Conservation (phyloP, 2,888 invertebrate species). For the Busseola fusca region DNA sequence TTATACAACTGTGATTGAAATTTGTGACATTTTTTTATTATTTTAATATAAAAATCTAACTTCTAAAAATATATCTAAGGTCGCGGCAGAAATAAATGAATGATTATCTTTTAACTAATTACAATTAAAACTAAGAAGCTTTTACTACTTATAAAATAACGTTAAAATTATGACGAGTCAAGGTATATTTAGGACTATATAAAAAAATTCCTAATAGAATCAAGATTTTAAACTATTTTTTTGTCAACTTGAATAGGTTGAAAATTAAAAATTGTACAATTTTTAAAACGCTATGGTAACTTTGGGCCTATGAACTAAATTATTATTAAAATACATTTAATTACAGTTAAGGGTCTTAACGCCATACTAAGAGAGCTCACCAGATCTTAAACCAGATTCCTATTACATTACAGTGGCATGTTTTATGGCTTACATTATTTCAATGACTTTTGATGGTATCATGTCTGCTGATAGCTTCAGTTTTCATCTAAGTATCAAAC, state of each 20-base stretch:
- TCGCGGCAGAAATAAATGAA: conserved; percentile 57
- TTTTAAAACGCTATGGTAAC: conserved; percentile 82
- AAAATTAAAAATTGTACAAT: conserved; percentile 79
- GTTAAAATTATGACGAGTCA: conserved; percentile 73
- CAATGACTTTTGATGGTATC: conserved; percentile 52
- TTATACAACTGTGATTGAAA: conserved; percentile 55
- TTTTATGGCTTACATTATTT: conserved; percentile 72
- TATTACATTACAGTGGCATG: conserved; percentile 69
- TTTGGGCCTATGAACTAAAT: conserved; percentile 77
- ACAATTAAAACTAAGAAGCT: conserved; percentile 69
- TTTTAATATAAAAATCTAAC: conserved; percentile 59
- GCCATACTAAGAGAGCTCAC: conserved; percentile 62
- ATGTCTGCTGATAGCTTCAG: conserved; percentile 69
- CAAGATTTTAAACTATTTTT: conserved; percentile 62
- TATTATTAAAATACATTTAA: conserved; percentile 67
- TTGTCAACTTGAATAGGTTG: conserved; percentile 61
- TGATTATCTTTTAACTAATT: conserved; percentile 64
- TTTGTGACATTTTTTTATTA: conserved; percentile 60
- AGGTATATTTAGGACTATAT: conserved; percentile 60
- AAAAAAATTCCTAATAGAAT: conserved; percentile 60
- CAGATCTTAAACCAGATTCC: conserved; percentile 59
- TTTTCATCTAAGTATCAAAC: conserved; percentile 1
- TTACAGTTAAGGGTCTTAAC: conserved; percentile 58
- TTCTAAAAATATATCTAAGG: conserved; percentile 58
- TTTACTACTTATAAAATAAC: conserved; percentile 76